Evolutionary conservation across 2,797 vertebrate genomes (phyloP).

Genomic region (Holocentrus rufus): DNA sequence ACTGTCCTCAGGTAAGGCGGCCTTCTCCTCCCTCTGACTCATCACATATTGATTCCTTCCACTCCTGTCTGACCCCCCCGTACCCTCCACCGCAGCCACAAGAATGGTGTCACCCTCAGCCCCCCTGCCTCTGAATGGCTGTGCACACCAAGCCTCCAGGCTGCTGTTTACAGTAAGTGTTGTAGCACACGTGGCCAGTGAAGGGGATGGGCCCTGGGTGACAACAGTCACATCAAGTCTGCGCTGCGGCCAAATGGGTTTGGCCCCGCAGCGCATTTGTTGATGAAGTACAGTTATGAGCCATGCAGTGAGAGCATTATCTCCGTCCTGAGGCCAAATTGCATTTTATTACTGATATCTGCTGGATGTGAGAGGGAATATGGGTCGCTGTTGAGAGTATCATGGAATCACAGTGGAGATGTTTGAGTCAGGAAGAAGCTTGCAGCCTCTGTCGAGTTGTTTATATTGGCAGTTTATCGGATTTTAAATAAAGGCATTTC

Average conservation of each 20-base stretch:
- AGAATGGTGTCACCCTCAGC: neutral
- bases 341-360: conserved; percentile 63
- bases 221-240: conserved; percentile 57
- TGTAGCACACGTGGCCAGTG: conserved; percentile 1
- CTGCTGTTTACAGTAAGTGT: conserved; percentile 47
- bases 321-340: conserved; percentile 52
- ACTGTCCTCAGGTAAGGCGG: conserved; percentile 81
- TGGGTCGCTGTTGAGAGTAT: conserved; percentile 38
- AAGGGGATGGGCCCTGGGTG: conserved; percentile 43
- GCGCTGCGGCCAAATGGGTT: conserved; percentile 56
- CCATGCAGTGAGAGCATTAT: conserved; percentile 65
- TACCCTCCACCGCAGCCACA: neutral
- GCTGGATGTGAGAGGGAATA: conserved; percentile 25
- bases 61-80: conserved; percentile 60
- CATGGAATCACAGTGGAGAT: conserved; percentile 31
- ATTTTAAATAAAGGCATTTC: conserved; percentile 27
- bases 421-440: no score
- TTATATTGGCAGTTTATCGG: conserved; percentile 21
- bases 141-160: conserved; percentile 19
- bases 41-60: conserved; percentile 69
- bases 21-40: conserved; percentile 68
- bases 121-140: conserved; percentile 9
- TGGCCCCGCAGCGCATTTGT: conserved; percentile 50
- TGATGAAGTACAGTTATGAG: conserved; percentile 61
- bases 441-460: conserved; percentile 15